Evolutionary conservation across 2,113 vertebrate species (phyloP), one percentile per base, ranked within the genome.

Genomic region (Rattus rattus): DNA sequence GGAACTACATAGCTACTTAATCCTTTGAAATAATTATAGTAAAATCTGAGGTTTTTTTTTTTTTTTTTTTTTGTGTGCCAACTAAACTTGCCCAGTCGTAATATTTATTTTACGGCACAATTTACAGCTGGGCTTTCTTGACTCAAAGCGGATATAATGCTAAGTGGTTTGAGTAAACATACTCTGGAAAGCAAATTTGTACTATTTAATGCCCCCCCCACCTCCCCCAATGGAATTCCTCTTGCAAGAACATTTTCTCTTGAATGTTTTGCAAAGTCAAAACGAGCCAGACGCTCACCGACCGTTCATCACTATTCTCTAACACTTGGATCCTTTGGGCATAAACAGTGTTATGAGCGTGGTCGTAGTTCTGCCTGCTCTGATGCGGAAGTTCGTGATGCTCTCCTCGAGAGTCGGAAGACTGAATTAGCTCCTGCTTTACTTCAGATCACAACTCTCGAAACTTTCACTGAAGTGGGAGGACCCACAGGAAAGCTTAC

Each of bases 171-270:
- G 43, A 85, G 49, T 49, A 69, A 91, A 28, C 80, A 33, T 54
- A 80, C 2, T 2, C 11, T 69, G 85, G 54, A 59, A 97, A 92
- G 79, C 75, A 79, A 22, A 80, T 85, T 73, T 70, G 17, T 70
- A 43, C n/a, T 36, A 12, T 19, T 94, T 63, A 76, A 65, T 16
- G 14, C 56, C 61, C 56, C 65, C 65, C 92, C 94, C 22, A 43
- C 43, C 43, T 43, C 11, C 75, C 43, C 47, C 79, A 70, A 20
- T 3, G 63, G 26, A 90, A 80, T 97, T 90, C 70, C 83, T 47
- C 59, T 73, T 61, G 72, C 83, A 93, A 47, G 80, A 33, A 73
- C 69, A 30, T 36, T 90, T 96, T 63, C 84, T 95, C 84, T n/a
- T 54, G 33, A 95, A 77, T 49, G n/a, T 95, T 94, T 94, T 79